Evolutionary conservation across 2,113 vertebrate genomes (phyloP), one percentile per base, ranked within the genome.

Genomic region (Passerina amoena): DNA sequence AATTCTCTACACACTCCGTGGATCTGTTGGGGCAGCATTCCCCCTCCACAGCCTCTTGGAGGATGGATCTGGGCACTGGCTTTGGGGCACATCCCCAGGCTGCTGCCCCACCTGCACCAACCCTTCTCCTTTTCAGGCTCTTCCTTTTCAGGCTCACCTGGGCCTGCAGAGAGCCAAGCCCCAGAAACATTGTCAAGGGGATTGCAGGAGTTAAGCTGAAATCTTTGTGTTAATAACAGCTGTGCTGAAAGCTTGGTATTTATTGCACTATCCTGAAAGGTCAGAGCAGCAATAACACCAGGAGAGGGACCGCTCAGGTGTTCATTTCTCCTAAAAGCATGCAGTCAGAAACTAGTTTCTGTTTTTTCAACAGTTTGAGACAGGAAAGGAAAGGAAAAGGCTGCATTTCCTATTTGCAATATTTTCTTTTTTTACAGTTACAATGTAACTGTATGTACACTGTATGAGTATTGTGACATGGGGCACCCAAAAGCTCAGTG

Each of bases 11-110:
- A 66, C 1, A 1, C 48, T 7, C 51, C 2, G 3, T 21, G n/a
- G 63, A 71, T 53, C 70, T 80, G 21, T 57, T 38, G 57, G 42
- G 25, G 33, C 44, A 66, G 50, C 3, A 2, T 28, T 2, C 24
- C 48, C n/a, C 5, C 10, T 65, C n/a, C 0, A 0, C 0, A 0
- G 28, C 31, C 16, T 33, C 82, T 28, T 0, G 0, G 56, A 48
- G 21, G 10, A 63, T 3, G 2, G 48, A 57, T 61, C 19, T 3
- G 1, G 37, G 30, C 5, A 24, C 38, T 31, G 44, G 8, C 69
- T 84, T 78, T 53, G 42, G 31, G 63, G 23, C 33, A 38, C 18
- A 56, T 69, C 11, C 40, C 25, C 19, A n/a, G 12, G 59, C 54
- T 76, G 68, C 50, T 3, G 4, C 10, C 40, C 24, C 19, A 51